Evolutionary conservation across 2,888 invertebrate species (phyloP).

Genomic region (Cancer borealis): DNA sequence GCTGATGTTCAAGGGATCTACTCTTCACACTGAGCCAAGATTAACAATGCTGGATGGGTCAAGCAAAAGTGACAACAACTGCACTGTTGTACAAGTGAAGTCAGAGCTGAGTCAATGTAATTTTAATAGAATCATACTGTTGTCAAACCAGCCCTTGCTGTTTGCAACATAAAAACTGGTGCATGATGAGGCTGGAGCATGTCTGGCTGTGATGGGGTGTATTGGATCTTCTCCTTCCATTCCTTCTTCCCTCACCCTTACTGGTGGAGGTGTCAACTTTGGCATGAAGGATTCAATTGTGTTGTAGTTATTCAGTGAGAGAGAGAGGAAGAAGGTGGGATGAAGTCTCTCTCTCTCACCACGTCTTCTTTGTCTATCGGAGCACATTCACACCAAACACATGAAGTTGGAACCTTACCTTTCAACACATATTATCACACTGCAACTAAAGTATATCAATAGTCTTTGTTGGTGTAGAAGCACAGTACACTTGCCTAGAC

Average conservation of each 20-base stretch:
- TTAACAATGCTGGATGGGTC: neutral
- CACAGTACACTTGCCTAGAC: neutral
- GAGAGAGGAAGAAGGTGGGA: neutral
- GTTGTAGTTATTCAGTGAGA: neutral
- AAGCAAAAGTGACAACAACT: neutral
- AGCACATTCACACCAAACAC: neutral
- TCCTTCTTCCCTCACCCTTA: slow-evolving; percentile 4
- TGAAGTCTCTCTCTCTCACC: slow-evolving; percentile 15
- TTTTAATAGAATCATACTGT: neutral
- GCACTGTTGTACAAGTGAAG: neutral
- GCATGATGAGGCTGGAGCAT: slow-evolving; percentile 18
- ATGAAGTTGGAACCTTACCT: neutral
- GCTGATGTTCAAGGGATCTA: neutral
- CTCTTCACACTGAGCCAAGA: neutral
- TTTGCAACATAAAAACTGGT: neutral
- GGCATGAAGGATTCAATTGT: neutral
- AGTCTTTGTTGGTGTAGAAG: neutral
- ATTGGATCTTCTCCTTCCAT: neutral
- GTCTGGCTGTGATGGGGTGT: slow-evolving; percentile 11
- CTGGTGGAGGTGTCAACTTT: slow-evolving; percentile 6
- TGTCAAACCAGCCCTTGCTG: neutral
- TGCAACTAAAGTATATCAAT: neutral
- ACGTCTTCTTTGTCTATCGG: neutral
- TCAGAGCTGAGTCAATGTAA: neutral
- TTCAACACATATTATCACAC: slow-evolving; percentile 1